Base-by-base conservation (phyloP, 2,888 invertebrate species). In the Agrochola lychnidis region DNA sequence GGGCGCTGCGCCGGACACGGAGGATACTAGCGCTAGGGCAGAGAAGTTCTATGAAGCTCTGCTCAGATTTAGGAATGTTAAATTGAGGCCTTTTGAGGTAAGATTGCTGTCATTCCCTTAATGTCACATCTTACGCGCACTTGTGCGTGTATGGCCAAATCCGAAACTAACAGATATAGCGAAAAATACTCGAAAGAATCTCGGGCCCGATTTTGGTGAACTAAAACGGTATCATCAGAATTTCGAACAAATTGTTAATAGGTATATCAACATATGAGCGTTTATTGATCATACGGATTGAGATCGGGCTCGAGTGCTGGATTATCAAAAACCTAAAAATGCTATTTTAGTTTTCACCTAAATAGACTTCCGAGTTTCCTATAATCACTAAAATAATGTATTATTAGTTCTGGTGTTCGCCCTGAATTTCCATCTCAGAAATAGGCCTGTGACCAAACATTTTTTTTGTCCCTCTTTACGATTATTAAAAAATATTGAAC, bases 1-100 rank as follows among this genome's bases (percentile, higher is more conserved):
- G 74, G 98, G 98, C 83, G 98, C 98, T 1, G 93, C 97, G 0
- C 98, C 98, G 0, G 97, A 98, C 22, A 97, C 98, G 88, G 99
- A 99, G 97, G 98, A 98, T 86, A 98, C 98, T 83, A 98, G 98
- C 0, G 98, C 98, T 40, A 98, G 98, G 94, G 98, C 98, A 2
- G 97, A 98, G n/a, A 98, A 98, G 92, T 99, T 99, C 98, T 98
- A 99, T 88, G 98, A 98, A 87, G 99, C 99, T 1, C 94, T 99
- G 86, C 98, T 98, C 86, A 97, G 98, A 91, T 99, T 99, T 94
- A 98, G 99, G 93, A 97, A 98, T 91, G 98, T 98, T 42, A 99
- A 98, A 94, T 94, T 99, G 70, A 97, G 98, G 94, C 98, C 98
- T 19, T 98, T 98, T 91, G 98, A 99, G 97, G 98, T 68, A 68